Evolutionary conservation across 1,140 invertebrate species (phyloP).

Genomic region (Drosophila nigrodunni): DNA sequence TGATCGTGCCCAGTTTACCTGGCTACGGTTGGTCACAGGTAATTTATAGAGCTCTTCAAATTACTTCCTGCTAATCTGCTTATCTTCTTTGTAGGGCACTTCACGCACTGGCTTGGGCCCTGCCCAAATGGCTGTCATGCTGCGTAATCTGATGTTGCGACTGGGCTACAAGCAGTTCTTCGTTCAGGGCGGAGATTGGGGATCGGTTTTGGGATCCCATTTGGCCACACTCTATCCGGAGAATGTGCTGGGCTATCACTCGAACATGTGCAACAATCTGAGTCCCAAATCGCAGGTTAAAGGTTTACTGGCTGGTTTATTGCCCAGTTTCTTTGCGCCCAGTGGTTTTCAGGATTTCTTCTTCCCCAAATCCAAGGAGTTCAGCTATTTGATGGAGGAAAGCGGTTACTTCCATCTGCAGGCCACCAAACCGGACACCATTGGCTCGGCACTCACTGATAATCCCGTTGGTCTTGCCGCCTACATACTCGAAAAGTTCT

Average conservation of each 20-base stretch:
- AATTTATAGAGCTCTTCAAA: neutral
- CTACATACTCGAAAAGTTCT: conserved; percentile 95
- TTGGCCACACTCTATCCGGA: conserved; percentile 91
- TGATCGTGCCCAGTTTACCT: conserved; percentile 92
- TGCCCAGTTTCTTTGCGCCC: conserved; percentile 87
- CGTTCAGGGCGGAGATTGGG: conserved; percentile 94
- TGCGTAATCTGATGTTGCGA: conserved; percentile 93
- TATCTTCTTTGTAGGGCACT: conserved; percentile 82
- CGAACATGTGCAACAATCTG: conserved; percentile 87
- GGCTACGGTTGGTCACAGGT: conserved; percentile 90
- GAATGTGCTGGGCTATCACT: conserved; percentile 87
- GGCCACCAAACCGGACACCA: conserved; percentile 95
- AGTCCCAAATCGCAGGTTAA: conserved; percentile 62
- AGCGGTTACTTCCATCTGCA: conserved; percentile 94
- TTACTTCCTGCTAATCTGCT: no score
- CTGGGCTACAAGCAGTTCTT: conserved; percentile 92
- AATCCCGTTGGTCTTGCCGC: conserved; percentile 91
- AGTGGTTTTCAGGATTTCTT: conserved; percentile 86
- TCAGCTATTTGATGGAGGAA: conserved; percentile 87
- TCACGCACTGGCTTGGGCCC: conserved; percentile 87
- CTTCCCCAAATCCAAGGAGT: conserved; percentile 87
- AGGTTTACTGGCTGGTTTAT: conserved; percentile 85
- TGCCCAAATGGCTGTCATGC: conserved; percentile 89
- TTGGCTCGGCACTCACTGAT: conserved; percentile 88
- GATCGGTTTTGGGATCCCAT: conserved; percentile 86